Conservation (phyloP, 1,140 invertebrate species). For the Charaxes varanes region DNA sequence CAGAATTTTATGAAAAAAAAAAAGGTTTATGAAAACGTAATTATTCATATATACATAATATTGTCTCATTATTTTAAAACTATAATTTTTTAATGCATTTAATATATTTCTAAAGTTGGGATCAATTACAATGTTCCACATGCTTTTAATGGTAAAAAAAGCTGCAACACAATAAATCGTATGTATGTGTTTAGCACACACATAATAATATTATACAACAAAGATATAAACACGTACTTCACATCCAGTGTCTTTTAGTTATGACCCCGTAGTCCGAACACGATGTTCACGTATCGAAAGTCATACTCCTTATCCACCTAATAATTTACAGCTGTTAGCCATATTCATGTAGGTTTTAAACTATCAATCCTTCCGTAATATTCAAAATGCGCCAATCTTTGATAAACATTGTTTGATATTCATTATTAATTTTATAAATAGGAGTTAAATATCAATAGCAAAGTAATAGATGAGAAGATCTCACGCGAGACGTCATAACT, state of each 20-base stretch:
- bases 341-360: no score
- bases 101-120: conserved; percentile 3
- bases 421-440: no score
- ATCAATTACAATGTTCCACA: conserved; percentile 6
- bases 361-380: not conserved
- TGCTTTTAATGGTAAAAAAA: conserved; percentile 8
- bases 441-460: conserved; percentile 9
- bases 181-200: conserved; percentile 5
- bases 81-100: conserved; percentile 17
- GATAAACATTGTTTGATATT: not conserved
- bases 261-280: not conserved
- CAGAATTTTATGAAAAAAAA: conserved; percentile 36
- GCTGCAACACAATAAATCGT: conserved; percentile 9
- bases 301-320: not conserved
- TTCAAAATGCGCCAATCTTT: not conserved
- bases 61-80: conserved; percentile 22
- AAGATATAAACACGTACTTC: conserved; percentile 9
- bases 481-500: conserved; percentile 46
- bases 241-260: not conserved
- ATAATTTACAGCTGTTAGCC: no score
- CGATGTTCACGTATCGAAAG: not conserved
- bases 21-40: conserved; percentile 35
- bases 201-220: conserved; percentile 15
- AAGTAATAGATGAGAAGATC: conserved; percentile 24
- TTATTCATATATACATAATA: conserved; percentile 66